These are phyloP conservation scores for pig (Sus scrofa) DNA, from an alignment of 2,113 vertebrate species.

Conservation along the genomic window T2T-Sscrofa CM000812.6:185555001-185555500, in stretches of 20 bases:
- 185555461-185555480: background rate
- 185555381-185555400: background rate
- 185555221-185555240: background rate
- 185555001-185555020: too few relatives aligned
- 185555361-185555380: background rate
- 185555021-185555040: too few relatives aligned
- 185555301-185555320: background rate
- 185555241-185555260: background rate
- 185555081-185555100: too few relatives aligned
- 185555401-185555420: background rate
- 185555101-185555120: too few relatives aligned
- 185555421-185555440: background rate
- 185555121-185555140: too few relatives aligned
- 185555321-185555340: background rate
- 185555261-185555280: background rate
- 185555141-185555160: background rate
- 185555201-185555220: background rate
- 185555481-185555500: background rate
- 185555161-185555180: background rate
- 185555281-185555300: background rate
- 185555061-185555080: too few relatives aligned
- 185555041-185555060: too few relatives aligned
- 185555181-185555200: background rate
- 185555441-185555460: background rate
- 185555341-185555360: background rate